Evolutionary conservation across 2,888 invertebrate species (phyloP).

Genomic region (Trachelus tabidus): DNA sequence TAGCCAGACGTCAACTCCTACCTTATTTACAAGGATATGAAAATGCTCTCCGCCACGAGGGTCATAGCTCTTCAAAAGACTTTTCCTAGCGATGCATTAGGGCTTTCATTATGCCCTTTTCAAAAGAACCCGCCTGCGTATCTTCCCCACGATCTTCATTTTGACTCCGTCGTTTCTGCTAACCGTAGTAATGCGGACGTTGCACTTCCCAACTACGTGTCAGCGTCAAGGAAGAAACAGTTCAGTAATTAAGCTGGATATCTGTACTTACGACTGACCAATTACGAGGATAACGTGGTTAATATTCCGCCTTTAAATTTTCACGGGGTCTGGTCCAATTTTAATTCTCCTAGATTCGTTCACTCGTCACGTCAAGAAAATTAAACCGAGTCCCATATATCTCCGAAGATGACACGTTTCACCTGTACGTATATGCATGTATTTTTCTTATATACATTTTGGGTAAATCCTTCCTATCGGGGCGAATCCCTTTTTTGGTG

Average conservation of each 20-base stretch:
- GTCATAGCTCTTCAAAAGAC: neutral
- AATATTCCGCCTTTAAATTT: neutral
- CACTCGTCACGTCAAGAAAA: neutral
- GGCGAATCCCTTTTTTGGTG: too few species aligned
- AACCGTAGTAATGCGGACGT: neutral
- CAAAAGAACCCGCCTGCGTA: neutral
- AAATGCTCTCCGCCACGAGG: neutral
- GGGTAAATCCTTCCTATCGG: too few species aligned
- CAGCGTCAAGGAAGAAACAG: neutral
- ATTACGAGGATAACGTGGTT: neutral
- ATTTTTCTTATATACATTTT: too few species aligned
- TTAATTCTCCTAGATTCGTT: neutral
- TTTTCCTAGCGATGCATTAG: neutral
- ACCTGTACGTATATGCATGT: neutral
- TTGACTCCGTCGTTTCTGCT: neutral
- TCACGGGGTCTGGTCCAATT: neutral
- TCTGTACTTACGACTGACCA: neutral
- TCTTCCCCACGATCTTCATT: neutral
- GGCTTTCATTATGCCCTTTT: neutral
- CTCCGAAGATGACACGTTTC: too few species aligned
- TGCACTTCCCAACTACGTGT: neutral
- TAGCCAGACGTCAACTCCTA: neutral
- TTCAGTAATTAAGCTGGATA: neutral
- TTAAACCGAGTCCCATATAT: neutral
- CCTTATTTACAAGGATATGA: constrained; percentile 12